A percentile compares a stretch with the other conserved stretches of the same genome.
These are phyloP conservation scores for Siniperca scherzeri DNA, from an alignment of 2,797 vertebrate genomes.

Conservation along the genomic window DNA sequence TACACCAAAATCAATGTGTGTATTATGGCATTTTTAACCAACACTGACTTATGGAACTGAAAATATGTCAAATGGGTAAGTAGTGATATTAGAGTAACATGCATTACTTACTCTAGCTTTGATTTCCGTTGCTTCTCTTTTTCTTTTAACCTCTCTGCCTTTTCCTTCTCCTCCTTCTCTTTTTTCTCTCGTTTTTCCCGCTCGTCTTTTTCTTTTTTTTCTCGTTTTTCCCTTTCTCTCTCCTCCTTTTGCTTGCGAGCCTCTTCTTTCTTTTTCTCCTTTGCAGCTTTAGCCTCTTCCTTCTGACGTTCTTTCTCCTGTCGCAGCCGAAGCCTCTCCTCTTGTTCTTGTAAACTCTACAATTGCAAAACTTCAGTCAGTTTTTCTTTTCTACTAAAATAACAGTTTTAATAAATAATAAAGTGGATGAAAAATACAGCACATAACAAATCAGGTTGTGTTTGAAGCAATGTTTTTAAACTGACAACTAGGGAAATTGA, in stretches of 20 bases:
- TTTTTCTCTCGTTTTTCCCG: slow-evolving; percentile 93
- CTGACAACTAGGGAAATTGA: background rate
- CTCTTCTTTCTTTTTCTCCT: slow-evolving; percentile 91
- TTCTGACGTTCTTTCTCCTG: slow-evolving; percentile 90
- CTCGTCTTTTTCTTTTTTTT: slow-evolving; percentile 92
- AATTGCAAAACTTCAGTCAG: slow-evolving; percentile 10
- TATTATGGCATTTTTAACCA: background rate
- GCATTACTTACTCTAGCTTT: slow-evolving; percentile 91
- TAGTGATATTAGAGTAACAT: background rate
- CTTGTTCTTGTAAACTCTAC: slow-evolving; percentile 81
- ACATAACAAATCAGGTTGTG: background rate
- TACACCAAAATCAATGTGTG: background rate
- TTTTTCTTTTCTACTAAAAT: background rate
- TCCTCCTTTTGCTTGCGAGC: slow-evolving; percentile 91
- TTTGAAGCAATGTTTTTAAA: background rate
- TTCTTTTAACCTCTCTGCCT: slow-evolving; percentile 91
- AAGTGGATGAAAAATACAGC: background rate
- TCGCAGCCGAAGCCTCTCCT: slow-evolving; percentile 84
- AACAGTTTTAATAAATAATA: background rate
- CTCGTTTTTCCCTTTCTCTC: slow-evolving; percentile 89
- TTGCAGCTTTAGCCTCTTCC: slow-evolving; percentile 90
- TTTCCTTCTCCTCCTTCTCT: slow-evolving; percentile 94
- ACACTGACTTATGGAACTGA: background rate
- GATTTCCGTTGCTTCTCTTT: slow-evolving; percentile 95
- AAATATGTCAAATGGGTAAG: background rate